These are phyloP conservation scores for Pithys albifrons DNA, from an alignment of 2,113 vertebrate species.

Conservation along the genomic window DNA sequence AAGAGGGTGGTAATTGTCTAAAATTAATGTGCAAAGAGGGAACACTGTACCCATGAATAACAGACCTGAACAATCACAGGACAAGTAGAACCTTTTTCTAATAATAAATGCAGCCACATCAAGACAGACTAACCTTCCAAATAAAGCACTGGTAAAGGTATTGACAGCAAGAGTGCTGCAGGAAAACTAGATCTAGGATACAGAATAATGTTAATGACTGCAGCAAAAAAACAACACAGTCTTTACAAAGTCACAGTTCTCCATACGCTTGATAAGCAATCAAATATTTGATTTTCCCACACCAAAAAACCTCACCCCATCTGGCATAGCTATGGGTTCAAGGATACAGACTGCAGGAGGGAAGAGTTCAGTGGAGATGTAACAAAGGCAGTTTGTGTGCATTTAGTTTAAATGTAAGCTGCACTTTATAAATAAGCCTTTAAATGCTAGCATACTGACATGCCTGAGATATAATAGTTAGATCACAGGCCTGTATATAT, in stretches of 20 bases:
- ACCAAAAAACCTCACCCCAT: accelerated
- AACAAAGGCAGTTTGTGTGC: neutral
- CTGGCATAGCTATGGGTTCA: neutral
- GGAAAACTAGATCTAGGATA: neutral
- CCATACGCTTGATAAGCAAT: neutral
- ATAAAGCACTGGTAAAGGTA: neutral
- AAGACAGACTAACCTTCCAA: neutral
- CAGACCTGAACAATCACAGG: neutral
- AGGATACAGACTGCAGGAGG: neutral
- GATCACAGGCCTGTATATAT: neutral
- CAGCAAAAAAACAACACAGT: neutral
- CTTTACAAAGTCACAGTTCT: neutral
- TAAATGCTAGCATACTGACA: neutral
- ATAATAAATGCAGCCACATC: neutral
- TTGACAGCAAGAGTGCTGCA: neutral
- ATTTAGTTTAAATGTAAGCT: neutral
- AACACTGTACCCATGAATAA: neutral
- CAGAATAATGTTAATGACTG: neutral
- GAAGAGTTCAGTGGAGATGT: neutral
- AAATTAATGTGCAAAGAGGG: neutral
- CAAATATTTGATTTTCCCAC: neutral
- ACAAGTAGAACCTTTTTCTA: neutral
- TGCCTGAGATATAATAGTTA: neutral
- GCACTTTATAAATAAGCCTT: neutral
- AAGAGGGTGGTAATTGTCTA: neutral